A percentile compares a stretch with the other conserved stretches of the same genome.
Evolutionary conservation across 2,797 vertebrate species (phyloP).

Genomic region (Danio choprae): DNA sequence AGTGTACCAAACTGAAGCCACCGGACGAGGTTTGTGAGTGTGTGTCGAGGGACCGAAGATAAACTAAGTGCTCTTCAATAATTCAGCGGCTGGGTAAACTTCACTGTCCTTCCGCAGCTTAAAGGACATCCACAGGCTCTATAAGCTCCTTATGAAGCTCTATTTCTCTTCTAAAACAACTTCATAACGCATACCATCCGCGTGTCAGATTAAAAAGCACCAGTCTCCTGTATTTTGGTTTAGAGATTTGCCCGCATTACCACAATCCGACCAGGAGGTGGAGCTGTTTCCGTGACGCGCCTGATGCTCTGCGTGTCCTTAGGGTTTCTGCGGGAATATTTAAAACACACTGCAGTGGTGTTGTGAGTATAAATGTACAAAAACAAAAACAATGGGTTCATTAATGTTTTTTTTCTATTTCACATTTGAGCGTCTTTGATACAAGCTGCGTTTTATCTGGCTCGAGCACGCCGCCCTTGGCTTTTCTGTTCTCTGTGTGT

Average conservation of each 20-base stretch:
- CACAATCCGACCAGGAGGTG: slow-evolving; percentile 53
- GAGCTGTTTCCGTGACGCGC: slow-evolving; percentile 48
- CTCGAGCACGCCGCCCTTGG: slow-evolving; percentile 2
- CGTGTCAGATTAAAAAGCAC: slow-evolving; percentile 4
- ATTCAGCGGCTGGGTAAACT: slow-evolving; percentile 55
- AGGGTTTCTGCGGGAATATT: slow-evolving; percentile 37
- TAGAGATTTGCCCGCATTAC: slow-evolving; percentile 36
- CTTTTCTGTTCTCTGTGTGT: slow-evolving; percentile 21
- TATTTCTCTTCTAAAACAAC: not conserved
- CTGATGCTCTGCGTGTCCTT: slow-evolving; percentile 13
- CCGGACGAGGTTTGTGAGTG: slow-evolving; percentile 10
- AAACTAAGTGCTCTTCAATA: slow-evolving; percentile 56
- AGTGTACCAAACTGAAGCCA: not conserved
- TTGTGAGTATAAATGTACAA: not conserved
- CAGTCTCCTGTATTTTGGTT: not conserved
- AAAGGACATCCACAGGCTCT: slow-evolving; percentile 47
- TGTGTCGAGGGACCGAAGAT: slow-evolving; percentile 35
- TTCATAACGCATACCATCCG: not conserved
- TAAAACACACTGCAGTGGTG: slow-evolving; percentile 14
- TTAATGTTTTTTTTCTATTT: not conserved
- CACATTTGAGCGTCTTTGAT: not conserved
- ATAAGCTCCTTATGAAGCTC: slow-evolving; percentile 28
- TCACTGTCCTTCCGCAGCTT: slow-evolving; percentile 41
- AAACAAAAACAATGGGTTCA: slow-evolving; percentile 12
- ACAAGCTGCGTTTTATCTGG: slow-evolving; percentile 3